Conservation (phyloP, 2,113 vertebrate genomes). For the Sminthopsis crassicaudata region DNA sequence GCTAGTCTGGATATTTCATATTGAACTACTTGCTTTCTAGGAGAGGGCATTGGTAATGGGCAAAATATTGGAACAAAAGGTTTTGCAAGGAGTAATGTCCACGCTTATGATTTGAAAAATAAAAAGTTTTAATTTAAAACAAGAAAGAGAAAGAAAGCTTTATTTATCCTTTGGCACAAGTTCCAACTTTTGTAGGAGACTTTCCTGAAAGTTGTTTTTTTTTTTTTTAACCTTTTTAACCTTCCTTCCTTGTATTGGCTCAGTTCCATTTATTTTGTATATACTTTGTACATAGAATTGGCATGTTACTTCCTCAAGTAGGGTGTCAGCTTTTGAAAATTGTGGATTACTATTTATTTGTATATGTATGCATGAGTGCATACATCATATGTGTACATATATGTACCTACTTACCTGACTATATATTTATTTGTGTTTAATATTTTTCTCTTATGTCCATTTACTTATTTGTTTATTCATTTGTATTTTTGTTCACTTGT, state of each 20-base stretch:
- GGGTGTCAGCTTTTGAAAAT: neutral
- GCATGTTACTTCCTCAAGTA: neutral
- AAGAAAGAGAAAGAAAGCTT: neutral
- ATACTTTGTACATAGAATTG: neutral
- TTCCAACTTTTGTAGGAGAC: neutral
- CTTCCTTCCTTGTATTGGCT: neutral
- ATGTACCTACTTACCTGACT: neutral
- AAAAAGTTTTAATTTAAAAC: too few relatives aligned
- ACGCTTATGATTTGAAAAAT: too few relatives aligned
- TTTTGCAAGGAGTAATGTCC: too few relatives aligned
- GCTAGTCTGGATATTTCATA: too few relatives aligned
- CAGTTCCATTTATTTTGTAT: neutral
- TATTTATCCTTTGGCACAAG: neutral
- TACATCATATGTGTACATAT: fast-evolving
- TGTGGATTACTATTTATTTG: neutral
- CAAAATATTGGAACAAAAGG: too few relatives aligned
- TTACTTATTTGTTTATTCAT: neutral
- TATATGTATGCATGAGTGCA: neutral
- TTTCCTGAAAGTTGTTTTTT: too few relatives aligned
- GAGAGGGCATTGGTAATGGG: too few relatives aligned
- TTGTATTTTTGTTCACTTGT: neutral
- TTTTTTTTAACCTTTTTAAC: neutral
- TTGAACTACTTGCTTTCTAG: too few relatives aligned
- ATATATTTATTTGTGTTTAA: neutral
- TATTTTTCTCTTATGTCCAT: neutral